Base-by-base conservation (phyloP, 1,140 invertebrate species). In the Microplitis mediator region DNA sequence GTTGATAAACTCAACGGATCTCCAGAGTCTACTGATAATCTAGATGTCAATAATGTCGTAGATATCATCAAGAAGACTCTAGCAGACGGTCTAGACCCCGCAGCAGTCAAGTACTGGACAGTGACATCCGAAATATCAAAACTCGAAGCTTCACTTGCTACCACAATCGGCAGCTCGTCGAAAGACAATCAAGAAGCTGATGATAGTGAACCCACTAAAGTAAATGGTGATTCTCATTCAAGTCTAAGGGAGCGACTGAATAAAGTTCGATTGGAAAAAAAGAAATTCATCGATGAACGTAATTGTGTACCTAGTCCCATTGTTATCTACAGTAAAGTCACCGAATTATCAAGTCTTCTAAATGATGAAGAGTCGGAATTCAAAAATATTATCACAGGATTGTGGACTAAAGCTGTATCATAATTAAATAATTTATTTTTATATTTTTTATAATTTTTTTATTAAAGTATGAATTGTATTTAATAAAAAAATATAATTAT, bases 291-390 rank as follows among this genome's bases (percentile, higher is more conserved):
- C 3, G 76, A 82, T 9, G 68, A 80, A 31, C 51, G 81, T 31
- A 68, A 84, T 34, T 78, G 73, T 35, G 71, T 77, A 1, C 86
- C 85, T 34, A 80, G 79, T 75, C 85, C 85, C 6, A 69, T 81
- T 11, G 68, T 82, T 2, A 74, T 75, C 73, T 84, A 82, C 56
- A 72, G 74, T 1, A 77, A 73, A 34, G 78, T 80, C 11, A 75
- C 74, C 52, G 75, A 82, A 64, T 78, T 86, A n/a, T 69, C 72
- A 9, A 64, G n/a, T 45, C 78, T 81, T 71, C 70, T 86, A 11
- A 11, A 13, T 0, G 64, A 80, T 69, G 75, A 78, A 71, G 67
- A 61, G 4, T 3, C 34, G 4, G n/a, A 63, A 4, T 71, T 62
- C 14, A 13, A 35, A 31, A 51, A 8, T 54, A 13, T 32, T 51